Evolutionary conservation across 2,797 vertebrate genomes (phyloP).

Genomic region (Enteromius treurensis): DNA sequence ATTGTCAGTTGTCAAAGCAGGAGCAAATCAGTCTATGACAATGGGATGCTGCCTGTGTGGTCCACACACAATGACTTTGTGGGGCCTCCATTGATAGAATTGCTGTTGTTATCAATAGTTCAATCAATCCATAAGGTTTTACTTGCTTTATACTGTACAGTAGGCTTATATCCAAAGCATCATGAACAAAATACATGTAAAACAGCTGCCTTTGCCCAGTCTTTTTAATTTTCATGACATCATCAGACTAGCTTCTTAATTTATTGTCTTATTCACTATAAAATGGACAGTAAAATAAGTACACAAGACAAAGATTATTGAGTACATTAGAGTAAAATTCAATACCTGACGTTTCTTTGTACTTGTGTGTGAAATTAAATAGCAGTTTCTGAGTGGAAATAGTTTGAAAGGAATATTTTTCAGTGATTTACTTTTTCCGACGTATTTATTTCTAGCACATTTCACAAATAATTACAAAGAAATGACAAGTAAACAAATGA

Average conservation of each 20-base stretch:
- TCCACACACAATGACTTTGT: slow-evolving; percentile 65
- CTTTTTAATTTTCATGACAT: neutral
- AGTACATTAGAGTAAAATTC: neutral
- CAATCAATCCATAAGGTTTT: neutral
- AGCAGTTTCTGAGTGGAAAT: too few species aligned
- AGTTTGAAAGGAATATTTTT: neutral
- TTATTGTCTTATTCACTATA: neutral
- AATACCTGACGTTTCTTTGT: neutral
- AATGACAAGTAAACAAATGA: neutral
- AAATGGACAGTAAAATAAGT: neutral
- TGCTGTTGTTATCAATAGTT: slow-evolving; percentile 14
- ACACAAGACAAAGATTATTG: neutral
- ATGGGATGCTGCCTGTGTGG: slow-evolving; percentile 22
- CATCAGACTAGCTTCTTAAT: neutral
- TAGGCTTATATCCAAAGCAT: neutral
- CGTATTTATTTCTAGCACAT: neutral
- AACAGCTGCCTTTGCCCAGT: neutral
- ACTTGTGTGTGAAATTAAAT: neutral
- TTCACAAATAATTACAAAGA: neutral
- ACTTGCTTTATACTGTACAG: neutral
- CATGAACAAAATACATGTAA: neutral
- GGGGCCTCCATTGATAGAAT: slow-evolving; percentile 11
- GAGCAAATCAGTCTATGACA: slow-evolving; percentile 41
- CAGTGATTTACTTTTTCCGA: neutral
- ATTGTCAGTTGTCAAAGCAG: slow-evolving; percentile 19